Base-by-base conservation (phyloP, 1,140 invertebrate genomes). In the Macrosteles quadrilineatus region DNA sequence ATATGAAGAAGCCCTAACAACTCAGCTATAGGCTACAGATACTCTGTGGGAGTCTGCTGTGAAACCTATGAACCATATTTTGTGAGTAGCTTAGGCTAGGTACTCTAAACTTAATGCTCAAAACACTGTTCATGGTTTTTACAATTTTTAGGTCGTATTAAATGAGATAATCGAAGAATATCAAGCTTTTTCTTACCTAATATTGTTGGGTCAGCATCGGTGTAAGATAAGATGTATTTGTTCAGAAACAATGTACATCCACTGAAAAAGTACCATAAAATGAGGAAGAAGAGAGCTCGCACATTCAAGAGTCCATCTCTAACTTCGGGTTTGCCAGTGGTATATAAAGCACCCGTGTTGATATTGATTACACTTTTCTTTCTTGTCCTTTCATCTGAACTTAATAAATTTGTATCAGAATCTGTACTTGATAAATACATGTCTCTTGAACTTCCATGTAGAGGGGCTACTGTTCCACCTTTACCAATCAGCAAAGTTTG, bases 231-330 rank as follows among this genome's bases (percentile, higher is more conserved):
- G 76, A 94, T 92, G 75, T 93, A 93, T 78, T 94, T 94, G 80
- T 94, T 94, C 25, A 93, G 80, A 79, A 94, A 94, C 43, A 94
- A 81, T 4, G 92, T 94, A 76, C 87, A 88, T 6, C 87, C 88
- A 77, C 90, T 92, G 77, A 92, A 92, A 72, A 92, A 83, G 74
- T 92, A 93, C 91, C 91, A 93, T 32, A 92, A 78, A 25, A 87
- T 79, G 14, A 93, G 80, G 77, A 92, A 91, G 69, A 86, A 77
- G 27, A 92, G 79, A 1, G 90, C 90, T 75, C 88, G 77, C 6
- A 87, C 76, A 77, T 89, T 89, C n/a, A 81, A 78, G 23, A 89
- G 77, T 29, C 87, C 87, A 68, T 80, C 82, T 72, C 81, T 83
- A 47, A 63, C 62, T 32, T 68, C 71, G 6, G 55, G 25, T 25